Evolutionary conservation across 2,888 invertebrate genomes (phyloP), one percentile per base, ranked within the genome.

Genomic region (Petrolisthes manimaculis): DNA sequence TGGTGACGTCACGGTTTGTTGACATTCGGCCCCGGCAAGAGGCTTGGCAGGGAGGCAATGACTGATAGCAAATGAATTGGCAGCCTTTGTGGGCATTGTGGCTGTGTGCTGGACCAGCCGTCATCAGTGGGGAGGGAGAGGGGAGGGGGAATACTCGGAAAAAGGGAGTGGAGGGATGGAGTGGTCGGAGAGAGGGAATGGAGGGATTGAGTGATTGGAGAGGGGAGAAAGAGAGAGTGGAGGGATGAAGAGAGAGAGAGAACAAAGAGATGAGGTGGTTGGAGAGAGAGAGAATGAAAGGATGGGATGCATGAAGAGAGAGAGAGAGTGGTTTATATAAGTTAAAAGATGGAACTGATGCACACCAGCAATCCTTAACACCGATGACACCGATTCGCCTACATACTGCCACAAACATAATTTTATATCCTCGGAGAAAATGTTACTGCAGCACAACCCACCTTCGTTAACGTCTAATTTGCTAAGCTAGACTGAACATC

Each of bases 1-100:
- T 37, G 4, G 80, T 86, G 86, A 86, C 86, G 86, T 81, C 86
- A 86, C 71, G 8, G 74, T 74, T 80, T 81, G 86, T 86, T 86
- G 80, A 81, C 86, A 79, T 18, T 81, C 54, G 37, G 67, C 56
- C 37, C 71, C 74, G 14, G 56, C 74, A 74, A 69, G 24, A 53
- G 74, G 56, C 51, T 69, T 37, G 53, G 75, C 24, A n/a, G 67
- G 24, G 78, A 75, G 80, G 37, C 74, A 81, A 86, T 81, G 86
- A 81, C 80, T 86, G 80, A 81, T 71, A 81, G 69, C 69, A 74
- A 86, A 86, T 69, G 80, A 86, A 81, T 54, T 74, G 79, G 56
- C 86, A 86, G 67, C 86, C 81, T 71, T 80, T 85, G 80, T 79
- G 78, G 61, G 51, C 80, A 74, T 86, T 74, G 56, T 81, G 86